Evolutionary conservation across 2,888 invertebrate genomes (phyloP).

Genomic region (Nesidiocoris tenuis): DNA sequence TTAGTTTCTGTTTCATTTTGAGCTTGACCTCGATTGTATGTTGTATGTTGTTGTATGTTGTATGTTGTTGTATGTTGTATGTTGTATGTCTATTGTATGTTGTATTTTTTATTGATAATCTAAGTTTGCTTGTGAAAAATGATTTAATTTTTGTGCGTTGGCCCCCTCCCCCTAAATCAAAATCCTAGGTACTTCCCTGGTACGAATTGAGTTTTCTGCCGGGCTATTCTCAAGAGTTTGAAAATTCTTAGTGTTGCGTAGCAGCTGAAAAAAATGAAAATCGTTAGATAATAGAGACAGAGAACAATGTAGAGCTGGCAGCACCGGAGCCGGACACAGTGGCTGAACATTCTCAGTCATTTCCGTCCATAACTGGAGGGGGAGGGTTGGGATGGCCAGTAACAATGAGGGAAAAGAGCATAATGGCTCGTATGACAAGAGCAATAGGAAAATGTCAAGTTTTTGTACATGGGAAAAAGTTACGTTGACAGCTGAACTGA

Average conservation of each 20-base stretch:
- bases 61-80: too few species aligned
- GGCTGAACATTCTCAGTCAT: conserved; percentile 32
- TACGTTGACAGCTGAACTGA: neutral
- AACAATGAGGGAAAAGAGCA: conserved; percentile 24
- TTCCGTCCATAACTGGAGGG: conserved; percentile 12
- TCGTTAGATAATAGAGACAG: neutral
- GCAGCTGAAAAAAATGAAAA: neutral
- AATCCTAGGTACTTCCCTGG: too few species aligned
- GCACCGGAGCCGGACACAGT: conserved; percentile 22
- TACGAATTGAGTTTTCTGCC: too few species aligned
- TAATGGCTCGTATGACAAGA: neutral
- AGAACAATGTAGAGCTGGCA: conserved; percentile 17
- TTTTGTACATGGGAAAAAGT: neutral
- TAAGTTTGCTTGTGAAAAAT: too few species aligned
- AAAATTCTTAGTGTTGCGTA: neutral
- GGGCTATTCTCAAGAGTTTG: neutral
- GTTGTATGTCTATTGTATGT: too few species aligned
- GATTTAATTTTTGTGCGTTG: too few species aligned
- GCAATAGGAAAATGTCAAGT: neutral
- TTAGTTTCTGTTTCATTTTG: too few species aligned
- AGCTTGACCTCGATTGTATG: too few species aligned
- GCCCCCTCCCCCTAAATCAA: too few species aligned
- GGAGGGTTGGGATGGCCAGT: conserved; percentile 7
- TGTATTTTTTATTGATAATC: too few species aligned
- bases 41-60: too few species aligned